Base-by-base conservation (phyloP, 2,797 vertebrate genomes). In the Melopsittacus undulatus region DNA sequence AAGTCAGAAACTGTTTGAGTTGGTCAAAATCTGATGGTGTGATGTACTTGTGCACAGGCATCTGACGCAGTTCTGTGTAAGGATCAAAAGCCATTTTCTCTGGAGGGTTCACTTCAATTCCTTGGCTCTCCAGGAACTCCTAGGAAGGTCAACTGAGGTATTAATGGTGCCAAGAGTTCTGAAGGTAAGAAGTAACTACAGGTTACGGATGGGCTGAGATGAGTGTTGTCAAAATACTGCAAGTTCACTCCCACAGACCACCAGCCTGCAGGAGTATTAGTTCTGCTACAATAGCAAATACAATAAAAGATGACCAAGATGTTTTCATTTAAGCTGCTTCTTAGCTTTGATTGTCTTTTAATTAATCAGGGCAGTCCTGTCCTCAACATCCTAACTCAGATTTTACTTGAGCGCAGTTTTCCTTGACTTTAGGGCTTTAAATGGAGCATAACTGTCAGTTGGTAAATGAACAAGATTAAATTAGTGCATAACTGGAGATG, bases 121-220 rank as follows among this genome's bases (percentile, higher is more conserved):
- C 99, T 96, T 99, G 98, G 83, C 99, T 99, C 97, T 99, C 98
- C 98, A 99, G 96, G 97, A 99, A 99, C n/a, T 98, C 98, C 99
- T 99, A 92, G 66, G 64, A 92, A 94, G 67, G 69, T 77, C 40
- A 92, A 43, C 29, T 63, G 46, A 74, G n/a, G 14, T 56, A 81
- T 96, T 93, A 95, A 77, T 75, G 79, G 52, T 86, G 80, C 43
- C 1, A 0, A 48, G 27, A 87, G 57, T 27, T 95, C 81, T 87
- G 57, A 85, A 87, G 88, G 52, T 59, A 90, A 75, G 54, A 79
- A 23, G 48, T 51, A 57, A 87, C n/a, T 78, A 59, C 46, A 77
- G 13, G 34, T 79, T 64, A 87, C 36, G 87, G 32, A 15, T 36
- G 16, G 54, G 26, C n/a, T 77, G 81, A 74, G 49, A n/a, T 54